These are phyloP conservation scores for Oreochromis spilurus DNA, from an alignment of 2,113 vertebrate species.

Conservation along the genomic window DNA sequence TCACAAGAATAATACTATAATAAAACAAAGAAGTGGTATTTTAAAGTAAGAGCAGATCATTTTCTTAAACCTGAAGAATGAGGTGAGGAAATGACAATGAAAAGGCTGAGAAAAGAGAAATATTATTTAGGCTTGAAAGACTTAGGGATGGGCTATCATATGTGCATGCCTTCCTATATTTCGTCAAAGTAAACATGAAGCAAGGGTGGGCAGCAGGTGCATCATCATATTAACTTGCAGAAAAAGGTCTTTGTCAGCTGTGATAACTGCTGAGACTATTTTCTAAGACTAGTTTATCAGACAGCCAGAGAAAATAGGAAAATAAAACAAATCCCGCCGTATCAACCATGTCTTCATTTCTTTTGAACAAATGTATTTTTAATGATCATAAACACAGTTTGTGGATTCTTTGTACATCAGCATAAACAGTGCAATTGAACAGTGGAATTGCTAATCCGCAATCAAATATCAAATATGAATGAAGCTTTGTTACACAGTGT, in stretches of 20 bases:
- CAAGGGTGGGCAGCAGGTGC: not conserved
- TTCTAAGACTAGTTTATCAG: not conserved
- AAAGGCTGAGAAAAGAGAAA: not conserved
- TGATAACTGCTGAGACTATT: not conserved
- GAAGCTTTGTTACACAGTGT: not conserved
- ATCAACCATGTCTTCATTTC: not conserved
- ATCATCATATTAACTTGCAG: not conserved
- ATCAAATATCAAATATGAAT: not conserved
- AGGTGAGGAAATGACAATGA: constrained; percentile 4
- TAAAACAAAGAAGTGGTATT: not conserved
- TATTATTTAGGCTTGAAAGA: not conserved
- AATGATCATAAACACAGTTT: not conserved
- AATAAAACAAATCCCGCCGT: not conserved
- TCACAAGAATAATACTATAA: not conserved
- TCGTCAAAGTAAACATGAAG: not conserved
- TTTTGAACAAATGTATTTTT: not conserved
- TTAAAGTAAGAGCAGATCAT: not conserved
- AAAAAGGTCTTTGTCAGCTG: not conserved
- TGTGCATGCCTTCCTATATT: not conserved
- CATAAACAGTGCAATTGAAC: not conserved
- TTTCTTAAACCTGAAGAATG: not conserved
- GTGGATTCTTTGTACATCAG: not conserved
- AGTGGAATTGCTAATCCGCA: not conserved
- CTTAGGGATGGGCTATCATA: not conserved
- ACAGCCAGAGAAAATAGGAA: not conserved